Evolutionary conservation across 2,888 invertebrate genomes (phyloP).

Genomic region (Patella ulyssiponensis): DNA sequence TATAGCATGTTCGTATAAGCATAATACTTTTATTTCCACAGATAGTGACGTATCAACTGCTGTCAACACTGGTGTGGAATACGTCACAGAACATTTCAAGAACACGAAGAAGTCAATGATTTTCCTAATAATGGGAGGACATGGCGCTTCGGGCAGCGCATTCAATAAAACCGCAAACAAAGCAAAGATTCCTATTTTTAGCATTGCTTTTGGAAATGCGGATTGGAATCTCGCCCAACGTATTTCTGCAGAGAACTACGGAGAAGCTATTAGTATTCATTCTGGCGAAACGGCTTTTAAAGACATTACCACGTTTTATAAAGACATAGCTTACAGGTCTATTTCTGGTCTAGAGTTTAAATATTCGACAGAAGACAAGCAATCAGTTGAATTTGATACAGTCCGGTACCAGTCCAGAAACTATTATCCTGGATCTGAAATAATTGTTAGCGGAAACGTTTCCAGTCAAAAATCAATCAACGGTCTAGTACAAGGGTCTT

Average conservation of each 20-base stretch:
- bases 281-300: not conserved
- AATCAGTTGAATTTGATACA: not conserved
- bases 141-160: not conserved
- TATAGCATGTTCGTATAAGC: no score
- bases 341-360: not conserved
- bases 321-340: not conserved
- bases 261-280: not conserved
- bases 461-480: no score
- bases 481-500: no score
- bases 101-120: not conserved
- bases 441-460: not conserved
- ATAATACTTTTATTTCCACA: not conserved
- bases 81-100: not conserved
- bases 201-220: slow-evolving; percentile 27
- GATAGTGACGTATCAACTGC: not conserved
- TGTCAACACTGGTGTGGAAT: not conserved
- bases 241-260: not conserved
- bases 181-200: slow-evolving; percentile 23
- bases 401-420: not conserved
- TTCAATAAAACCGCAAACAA: slow-evolving; percentile 38
- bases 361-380: not conserved
- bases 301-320: not conserved
- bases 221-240: not conserved
- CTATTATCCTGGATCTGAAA: not conserved
- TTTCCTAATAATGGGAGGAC: not conserved